These are phyloP conservation scores for Episyrphus balteatus DNA, from an alignment of 1,140 invertebrate genomes.

Conservation along the genomic window DNA sequence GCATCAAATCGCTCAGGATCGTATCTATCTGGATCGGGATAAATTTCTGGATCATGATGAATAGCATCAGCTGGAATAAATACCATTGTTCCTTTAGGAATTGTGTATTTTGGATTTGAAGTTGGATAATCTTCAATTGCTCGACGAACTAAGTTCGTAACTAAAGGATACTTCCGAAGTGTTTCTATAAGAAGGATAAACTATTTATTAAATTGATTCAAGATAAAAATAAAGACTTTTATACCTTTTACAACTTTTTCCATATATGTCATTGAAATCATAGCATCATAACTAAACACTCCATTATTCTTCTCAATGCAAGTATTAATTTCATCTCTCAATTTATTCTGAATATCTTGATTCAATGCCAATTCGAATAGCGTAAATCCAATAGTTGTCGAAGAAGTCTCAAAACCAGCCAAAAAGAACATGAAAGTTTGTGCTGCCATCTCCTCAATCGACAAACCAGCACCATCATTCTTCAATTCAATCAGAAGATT, in stretches of 20 bases:
- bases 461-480: constrained; percentile 17
- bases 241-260: constrained; percentile 32
- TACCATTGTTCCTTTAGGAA: constrained; percentile 42
- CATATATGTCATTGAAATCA: constrained; percentile 29
- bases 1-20: constrained; percentile 47
- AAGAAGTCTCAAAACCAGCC: constrained; percentile 31
- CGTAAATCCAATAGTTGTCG: constrained; percentile 37
- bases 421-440: constrained; percentile 30
- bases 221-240: not conserved
- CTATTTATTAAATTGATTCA: no score
- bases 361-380: constrained; percentile 35
- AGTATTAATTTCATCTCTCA: constrained; percentile 38
- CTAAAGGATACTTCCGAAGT: constrained; percentile 40
- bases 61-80: constrained; percentile 47
- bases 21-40: constrained; percentile 45
- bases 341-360: constrained; percentile 37
- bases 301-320: constrained; percentile 11
- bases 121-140: constrained; percentile 40
- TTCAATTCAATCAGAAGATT: constrained; percentile 31
- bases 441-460: constrained; percentile 26
- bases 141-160: constrained; percentile 35
- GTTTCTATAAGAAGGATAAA: constrained; percentile 21
- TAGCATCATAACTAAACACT: constrained; percentile 27
- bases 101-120: constrained; percentile 33
- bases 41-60: constrained; percentile 45